phyloP scores from a whole-genome alignment of 2,113 vertebrate genomes.

The Dipodomys merriami region DNA sequence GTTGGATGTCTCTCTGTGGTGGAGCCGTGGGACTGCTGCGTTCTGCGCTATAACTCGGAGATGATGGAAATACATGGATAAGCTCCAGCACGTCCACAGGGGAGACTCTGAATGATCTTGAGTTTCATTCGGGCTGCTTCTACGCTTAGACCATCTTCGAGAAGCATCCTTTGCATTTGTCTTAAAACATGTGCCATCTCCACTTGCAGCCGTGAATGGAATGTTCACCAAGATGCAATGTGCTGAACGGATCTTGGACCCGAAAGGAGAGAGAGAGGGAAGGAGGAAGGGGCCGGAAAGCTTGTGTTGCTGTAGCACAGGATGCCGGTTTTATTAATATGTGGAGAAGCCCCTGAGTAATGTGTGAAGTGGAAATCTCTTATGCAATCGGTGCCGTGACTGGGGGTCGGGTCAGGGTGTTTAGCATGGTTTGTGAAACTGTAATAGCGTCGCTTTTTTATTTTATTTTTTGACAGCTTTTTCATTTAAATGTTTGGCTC shows the following conservation, averaged over 20 bases:
- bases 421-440: conserved; percentile 69
- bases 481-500: conserved; percentile 79
- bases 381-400: conserved; percentile 42
- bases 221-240: background rate
- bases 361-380: conserved; percentile 69
- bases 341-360: conserved; percentile 34
- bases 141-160: background rate
- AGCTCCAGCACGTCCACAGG: background rate
- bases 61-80: background rate
- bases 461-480: conserved; percentile 70
- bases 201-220: background rate
- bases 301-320: conserved; percentile 19
- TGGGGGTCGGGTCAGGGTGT: conserved; percentile 67
- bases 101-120: background rate
- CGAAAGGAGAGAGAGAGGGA: background rate
- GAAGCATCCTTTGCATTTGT: conserved; percentile 14
- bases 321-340: conserved; percentile 69
- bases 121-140: background rate
- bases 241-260: conserved; percentile 28
- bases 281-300: background rate
- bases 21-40: too few species aligned
- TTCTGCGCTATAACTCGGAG: background rate
- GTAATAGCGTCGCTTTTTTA: conserved; percentile 58
- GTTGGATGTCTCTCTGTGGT: too few species aligned
- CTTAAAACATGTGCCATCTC: background rate